Base-by-base conservation (phyloP, 1,140 invertebrate species). In the Macrosteles quadrilineatus region DNA sequence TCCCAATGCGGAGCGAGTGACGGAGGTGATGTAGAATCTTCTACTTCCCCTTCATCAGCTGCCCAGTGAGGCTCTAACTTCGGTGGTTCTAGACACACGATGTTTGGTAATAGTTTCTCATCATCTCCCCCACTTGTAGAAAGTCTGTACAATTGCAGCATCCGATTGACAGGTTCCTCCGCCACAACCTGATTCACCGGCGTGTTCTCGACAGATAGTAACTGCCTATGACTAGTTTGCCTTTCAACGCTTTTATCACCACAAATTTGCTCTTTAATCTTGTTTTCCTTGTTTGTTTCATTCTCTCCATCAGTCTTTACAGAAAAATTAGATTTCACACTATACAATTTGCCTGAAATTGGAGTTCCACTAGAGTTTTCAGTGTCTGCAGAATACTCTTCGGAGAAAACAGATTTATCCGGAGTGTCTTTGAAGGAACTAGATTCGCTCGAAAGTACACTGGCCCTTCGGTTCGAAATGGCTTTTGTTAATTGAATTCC, bases 101-200 rank as follows among this genome's bases (percentile, higher is more conserved):
- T 23, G 4, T 19, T 19, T 3, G 47, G 47, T 23, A 19, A 23
- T n/a, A 50, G 21, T 14, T 59, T 59, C 6, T 25, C 27, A 27
- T 29, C 9, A 11, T 59, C 55, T 6, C 55, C 55, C 2, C 55
- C 55, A 29, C 55, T 27, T 9, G 6, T 27, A 9, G 55, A 59
- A 23, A 59, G 55, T 59, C 23, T 59, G n/a, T 59, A 59, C 21
- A 59, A 30, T 25, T 59, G 23, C 27, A 59, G 27, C 2, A n/a
- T 59, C 6, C 55, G 2, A 21, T 19, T 50, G 14, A 19, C 3
- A 19, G 47, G 21, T 50, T 17, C 47, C n/a, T 19, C 21, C 6
- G 14, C 6, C 4, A 50, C 47, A 19, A 21, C 14, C n/a, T 11
- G 47, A 36, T 36, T 36, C 32, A 14, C 14, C 3, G 47, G 47